A percentile compares a stretch with the other conserved stretches of the same genome.
These are phyloP conservation scores for Dipus sagitta DNA, from an alignment of 2,797 vertebrate genomes.

Conservation along the genomic window DNA sequence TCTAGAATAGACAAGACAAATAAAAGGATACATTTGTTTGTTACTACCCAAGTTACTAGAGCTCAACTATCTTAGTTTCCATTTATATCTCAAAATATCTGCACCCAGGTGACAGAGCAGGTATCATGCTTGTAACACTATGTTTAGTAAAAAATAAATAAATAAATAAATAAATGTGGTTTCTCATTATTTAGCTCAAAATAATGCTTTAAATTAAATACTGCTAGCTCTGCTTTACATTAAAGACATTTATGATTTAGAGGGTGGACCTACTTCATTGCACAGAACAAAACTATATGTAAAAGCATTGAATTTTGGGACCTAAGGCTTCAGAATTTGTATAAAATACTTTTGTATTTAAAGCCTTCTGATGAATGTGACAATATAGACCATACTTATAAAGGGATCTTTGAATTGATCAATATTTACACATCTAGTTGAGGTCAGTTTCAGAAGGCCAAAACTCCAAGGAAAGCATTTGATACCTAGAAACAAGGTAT, in stretches of 20 bases:
- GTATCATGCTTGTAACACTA: background rate
- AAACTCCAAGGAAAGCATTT: background rate
- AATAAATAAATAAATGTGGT: background rate
- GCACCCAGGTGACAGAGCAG: background rate
- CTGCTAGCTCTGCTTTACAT: background rate
- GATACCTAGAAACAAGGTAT: background rate
- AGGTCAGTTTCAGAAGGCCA: background rate
- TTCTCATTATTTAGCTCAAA: background rate
- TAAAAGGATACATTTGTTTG: background rate
- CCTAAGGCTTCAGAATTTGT: background rate
- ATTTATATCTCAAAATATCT: conserved; percentile 7
- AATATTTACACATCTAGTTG: background rate
- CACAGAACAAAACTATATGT: background rate
- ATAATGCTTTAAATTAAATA: background rate
- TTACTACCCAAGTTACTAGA: background rate
- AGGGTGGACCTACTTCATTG: background rate
- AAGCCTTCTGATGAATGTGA: background rate
- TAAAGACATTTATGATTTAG: conserved; percentile 1
- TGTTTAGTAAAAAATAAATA: background rate
- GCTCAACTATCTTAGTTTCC: conserved; percentile 21
- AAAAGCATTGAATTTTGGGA: background rate
- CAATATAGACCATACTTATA: background rate
- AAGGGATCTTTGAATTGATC: background rate
- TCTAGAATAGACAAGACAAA: background rate
- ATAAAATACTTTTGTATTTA: background rate